Base-by-base conservation (phyloP, 2,113 vertebrate species). In the Ancistrus triradiatus region DNA sequence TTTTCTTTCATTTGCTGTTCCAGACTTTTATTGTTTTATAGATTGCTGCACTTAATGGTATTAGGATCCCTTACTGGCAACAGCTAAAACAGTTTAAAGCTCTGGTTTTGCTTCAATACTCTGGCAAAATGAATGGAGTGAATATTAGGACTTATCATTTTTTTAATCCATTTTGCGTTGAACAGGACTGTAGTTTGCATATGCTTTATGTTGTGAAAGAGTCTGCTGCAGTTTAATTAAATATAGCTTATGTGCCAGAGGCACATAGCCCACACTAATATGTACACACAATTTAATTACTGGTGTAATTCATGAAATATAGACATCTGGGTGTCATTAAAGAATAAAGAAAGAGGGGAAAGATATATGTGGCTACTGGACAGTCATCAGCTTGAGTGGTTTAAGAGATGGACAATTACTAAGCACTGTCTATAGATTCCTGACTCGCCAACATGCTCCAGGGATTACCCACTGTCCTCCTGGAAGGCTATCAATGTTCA, bases 401-500 rank as follows among this genome's bases (percentile, higher is more conserved):
- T 61, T 27, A 65, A 68, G 56, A 65, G 65, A 47, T 53, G 51
- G 69, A 69, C 69, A 75, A 60, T 72, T 75, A 72, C 68, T 72
- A 75, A 72, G 65, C 51, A 65, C 43, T 31, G 15, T 38, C 33
- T 68, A 72, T 72, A 59, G 69, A 72, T 75, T 35, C 17, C 55
- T 17, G 56, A 72, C 65, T 61, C 13, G 27, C 44, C 47, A 42
- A 52, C 63, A 55, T 68, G 70, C 70, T 68, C 60, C 38, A 31
- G 56, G 61, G 71, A 69, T 69, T 56, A 65, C 60, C 73, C 73
- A 75, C 59, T 59, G 56, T 72, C 60, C 56, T 72, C 50, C 50
- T 72, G 7, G 22, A 75, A 62, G 65, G 64, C 56, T 65, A 75
- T 72, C 73, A 75, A 64, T 75, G 73, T 75, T 71, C 69, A 75